Percentiles rank a stretch among this genome's conserved stretches.
phyloP scores from a whole-genome alignment of 2,888 invertebrate genomes.

The Carcina quercana region DNA sequence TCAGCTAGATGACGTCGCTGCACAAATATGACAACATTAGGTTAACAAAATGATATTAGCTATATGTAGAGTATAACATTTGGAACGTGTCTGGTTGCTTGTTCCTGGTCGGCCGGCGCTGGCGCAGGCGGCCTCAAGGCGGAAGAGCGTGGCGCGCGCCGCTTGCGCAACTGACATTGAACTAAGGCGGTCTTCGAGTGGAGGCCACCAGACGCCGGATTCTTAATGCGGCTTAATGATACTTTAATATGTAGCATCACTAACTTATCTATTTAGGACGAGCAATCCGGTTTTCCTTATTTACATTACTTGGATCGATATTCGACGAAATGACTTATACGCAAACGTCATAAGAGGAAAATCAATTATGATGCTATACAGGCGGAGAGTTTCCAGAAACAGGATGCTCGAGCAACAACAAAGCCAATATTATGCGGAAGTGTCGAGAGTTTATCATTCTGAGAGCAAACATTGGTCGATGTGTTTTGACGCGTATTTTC shows the following conservation, averaged over 20 bases:
- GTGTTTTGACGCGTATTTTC: constrained; percentile 34
- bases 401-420: constrained; percentile 35
- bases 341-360: constrained; percentile 43
- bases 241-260: constrained; percentile 33
- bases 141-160: constrained; percentile 45
- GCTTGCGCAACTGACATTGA: constrained; percentile 74
- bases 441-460: constrained; percentile 24
- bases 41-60: no score
- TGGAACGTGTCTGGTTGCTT: constrained; percentile 21
- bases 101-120: constrained; percentile 52
- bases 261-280: constrained; percentile 16
- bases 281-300: constrained; percentile 26
- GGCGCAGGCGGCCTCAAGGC: constrained; percentile 36
- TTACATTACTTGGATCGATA: constrained; percentile 16
- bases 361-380: constrained; percentile 22
- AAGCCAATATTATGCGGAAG: constrained; percentile 28
- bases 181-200: constrained; percentile 50
- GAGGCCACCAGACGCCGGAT: constrained; percentile 58
- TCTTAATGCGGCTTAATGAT: constrained; percentile 46
- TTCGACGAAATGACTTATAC: constrained; percentile 13
- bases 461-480: constrained; percentile 28
- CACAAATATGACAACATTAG: neutral
- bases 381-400: constrained; percentile 36
- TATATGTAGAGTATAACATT: constrained; percentile 51
- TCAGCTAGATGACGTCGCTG: constrained; percentile 1